Evolutionary conservation across 2,797 vertebrate genomes (phyloP).

Genomic region (Manis pentadactyla): DNA sequence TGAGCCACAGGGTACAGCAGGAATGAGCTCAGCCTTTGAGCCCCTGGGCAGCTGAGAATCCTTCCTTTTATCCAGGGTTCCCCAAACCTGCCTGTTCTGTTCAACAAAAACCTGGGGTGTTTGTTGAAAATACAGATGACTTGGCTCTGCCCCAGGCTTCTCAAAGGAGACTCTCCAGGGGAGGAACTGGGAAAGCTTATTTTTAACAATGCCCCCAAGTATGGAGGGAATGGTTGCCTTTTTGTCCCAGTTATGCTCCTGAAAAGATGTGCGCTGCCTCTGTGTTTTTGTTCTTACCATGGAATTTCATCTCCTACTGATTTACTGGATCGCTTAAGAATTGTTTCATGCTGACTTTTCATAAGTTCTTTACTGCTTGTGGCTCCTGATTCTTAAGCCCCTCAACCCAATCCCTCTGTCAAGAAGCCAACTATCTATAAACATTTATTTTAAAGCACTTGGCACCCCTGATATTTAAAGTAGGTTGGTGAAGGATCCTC

Average conservation of each 20-base stretch:
- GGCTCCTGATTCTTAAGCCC: constrained; percentile 48
- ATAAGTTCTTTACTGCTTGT: not conserved
- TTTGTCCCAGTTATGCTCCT: not conserved
- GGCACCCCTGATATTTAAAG: constrained; percentile 17
- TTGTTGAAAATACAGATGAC: not conserved
- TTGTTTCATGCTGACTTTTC: not conserved
- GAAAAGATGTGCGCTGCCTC: not conserved
- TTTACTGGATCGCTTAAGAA: not conserved
- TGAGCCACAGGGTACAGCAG: not conserved
- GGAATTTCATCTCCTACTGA: not conserved
- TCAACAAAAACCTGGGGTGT: no score
- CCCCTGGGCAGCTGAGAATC: not conserved
- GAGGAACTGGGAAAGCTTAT: not conserved
- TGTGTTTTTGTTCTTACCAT: not conserved
- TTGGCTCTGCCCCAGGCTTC: not conserved
- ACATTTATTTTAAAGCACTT: not conserved
- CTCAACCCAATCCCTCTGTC: not conserved
- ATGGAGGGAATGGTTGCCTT: not conserved
- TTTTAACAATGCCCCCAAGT: not conserved
- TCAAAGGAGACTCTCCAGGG: not conserved
- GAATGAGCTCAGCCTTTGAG: not conserved
- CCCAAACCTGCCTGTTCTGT: not conserved
- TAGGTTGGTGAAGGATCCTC: not conserved
- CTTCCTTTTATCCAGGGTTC: not conserved
- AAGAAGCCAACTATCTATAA: not conserved